phyloP scores from a whole-genome alignment of 2,888 invertebrate species.

The Cosmorhoe ocellata region DNA sequence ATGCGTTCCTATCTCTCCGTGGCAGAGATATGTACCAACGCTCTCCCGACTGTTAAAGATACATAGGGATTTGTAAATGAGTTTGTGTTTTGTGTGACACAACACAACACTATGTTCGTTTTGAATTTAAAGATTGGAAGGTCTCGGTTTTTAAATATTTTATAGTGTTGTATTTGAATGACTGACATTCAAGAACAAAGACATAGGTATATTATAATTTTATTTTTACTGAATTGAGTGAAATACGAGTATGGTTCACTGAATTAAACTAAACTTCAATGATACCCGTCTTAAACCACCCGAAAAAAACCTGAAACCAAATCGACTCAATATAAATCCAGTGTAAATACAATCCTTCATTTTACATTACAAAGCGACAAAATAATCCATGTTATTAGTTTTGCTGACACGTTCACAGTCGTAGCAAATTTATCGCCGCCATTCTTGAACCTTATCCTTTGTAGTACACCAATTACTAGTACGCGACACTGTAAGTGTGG shows the following conservation, averaged over 20 bases:
- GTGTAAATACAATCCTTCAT: conserved; percentile 22
- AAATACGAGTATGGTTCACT: too few species aligned
- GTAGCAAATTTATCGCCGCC: conserved; percentile 61
- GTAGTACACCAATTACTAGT: conserved; percentile 48
- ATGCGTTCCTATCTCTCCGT: conserved; percentile 40
- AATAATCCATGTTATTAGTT: conserved; percentile 63
- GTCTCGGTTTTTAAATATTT: too few species aligned
- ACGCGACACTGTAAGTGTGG: conserved; percentile 62
- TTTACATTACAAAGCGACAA: conserved; percentile 30
- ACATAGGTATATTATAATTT: too few species aligned
- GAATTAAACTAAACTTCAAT: too few species aligned
- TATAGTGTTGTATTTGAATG: too few species aligned
- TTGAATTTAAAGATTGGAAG: not conserved
- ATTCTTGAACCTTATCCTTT: conserved; percentile 50
- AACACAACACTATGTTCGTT: not conserved
- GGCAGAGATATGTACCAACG: conserved; percentile 35
- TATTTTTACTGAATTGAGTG: too few species aligned
- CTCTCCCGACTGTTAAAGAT: conserved; percentile 15
- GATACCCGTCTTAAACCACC: too few species aligned
- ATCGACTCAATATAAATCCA: not conserved
- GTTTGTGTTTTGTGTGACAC: not conserved
- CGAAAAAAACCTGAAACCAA: too few species aligned
- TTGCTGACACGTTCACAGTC: conserved; percentile 65
- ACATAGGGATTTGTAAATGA: conserved; percentile 14
- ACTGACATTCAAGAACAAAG: too few species aligned